Conservation (phyloP, 1,140 invertebrate species). For the Pomacea maculata region DNA sequence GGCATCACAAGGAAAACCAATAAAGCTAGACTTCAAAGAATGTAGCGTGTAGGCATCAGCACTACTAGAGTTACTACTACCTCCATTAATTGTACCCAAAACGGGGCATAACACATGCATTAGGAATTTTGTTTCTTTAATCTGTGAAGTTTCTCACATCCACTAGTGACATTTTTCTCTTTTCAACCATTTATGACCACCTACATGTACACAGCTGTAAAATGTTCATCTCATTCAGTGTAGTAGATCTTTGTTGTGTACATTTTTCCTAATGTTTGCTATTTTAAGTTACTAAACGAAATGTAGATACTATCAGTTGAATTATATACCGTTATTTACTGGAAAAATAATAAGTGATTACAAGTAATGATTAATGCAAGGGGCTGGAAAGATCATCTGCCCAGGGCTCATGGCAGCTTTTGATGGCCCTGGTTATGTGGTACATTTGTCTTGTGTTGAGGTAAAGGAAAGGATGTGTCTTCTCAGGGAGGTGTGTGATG, state of each 20-base stretch:
- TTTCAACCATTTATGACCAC: background rate
- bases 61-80: too few relatives aligned
- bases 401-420: too few relatives aligned
- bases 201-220: too few relatives aligned
- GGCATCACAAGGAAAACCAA: too few relatives aligned
- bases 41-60: too few relatives aligned
- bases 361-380: background rate
- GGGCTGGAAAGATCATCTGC: background rate
- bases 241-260: background rate
- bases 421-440: background rate
- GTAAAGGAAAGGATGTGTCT: background rate
- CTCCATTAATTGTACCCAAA: too few relatives aligned
- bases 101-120: too few relatives aligned
- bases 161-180: background rate
- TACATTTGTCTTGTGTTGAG: constrained; percentile 6
- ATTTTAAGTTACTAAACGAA: background rate
- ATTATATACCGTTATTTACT: background rate
- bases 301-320: too few relatives aligned
- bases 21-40: too few relatives aligned
- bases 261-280: background rate
- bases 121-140: background rate
- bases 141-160: background rate
- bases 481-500: constrained; percentile 8
- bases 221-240: too few relatives aligned
- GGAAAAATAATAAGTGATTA: background rate